Conservation (phyloP, 2,888 invertebrate species). For the Drosophila acutilabella region DNA sequence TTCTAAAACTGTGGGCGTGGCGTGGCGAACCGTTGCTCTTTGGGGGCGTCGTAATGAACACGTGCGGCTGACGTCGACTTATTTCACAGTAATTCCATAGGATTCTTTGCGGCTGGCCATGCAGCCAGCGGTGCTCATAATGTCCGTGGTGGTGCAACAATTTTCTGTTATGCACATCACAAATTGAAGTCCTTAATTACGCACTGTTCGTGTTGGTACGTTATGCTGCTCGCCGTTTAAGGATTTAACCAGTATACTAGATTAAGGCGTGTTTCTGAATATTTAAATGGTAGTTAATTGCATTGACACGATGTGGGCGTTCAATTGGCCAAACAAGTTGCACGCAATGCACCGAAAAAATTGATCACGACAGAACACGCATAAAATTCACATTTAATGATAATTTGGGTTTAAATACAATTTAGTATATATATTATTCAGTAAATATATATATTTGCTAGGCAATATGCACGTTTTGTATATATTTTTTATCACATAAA, state of each 20-base stretch:
- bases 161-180: conserved; percentile 31
- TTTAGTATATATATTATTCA: not conserved
- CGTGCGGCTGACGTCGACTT: conserved; percentile 41
- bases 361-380: not conserved
- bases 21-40: conserved; percentile 14
- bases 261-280: conserved; percentile 17
- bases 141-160: conserved; percentile 1
- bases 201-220: not conserved
- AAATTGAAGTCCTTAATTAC: conserved; percentile 49
- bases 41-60: conserved; percentile 49
- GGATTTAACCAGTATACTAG: conserved; percentile 10
- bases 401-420: not conserved
- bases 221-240: conserved; percentile 3
- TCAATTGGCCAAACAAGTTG: conserved; percentile 10
- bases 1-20: conserved; percentile 1
- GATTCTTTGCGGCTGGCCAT: conserved; percentile 27
- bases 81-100: conserved; percentile 44
- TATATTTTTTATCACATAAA: conserved; percentile 8
- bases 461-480: not conserved
- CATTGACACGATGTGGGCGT: conserved; percentile 1
- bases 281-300: conserved; percentile 10
- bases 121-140: not conserved
- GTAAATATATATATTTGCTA: not conserved
- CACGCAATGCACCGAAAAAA: not conserved
- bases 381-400: too few species aligned